Evolutionary conservation across 2,888 invertebrate genomes (phyloP).

Genomic region (Apodemia mormo): DNA sequence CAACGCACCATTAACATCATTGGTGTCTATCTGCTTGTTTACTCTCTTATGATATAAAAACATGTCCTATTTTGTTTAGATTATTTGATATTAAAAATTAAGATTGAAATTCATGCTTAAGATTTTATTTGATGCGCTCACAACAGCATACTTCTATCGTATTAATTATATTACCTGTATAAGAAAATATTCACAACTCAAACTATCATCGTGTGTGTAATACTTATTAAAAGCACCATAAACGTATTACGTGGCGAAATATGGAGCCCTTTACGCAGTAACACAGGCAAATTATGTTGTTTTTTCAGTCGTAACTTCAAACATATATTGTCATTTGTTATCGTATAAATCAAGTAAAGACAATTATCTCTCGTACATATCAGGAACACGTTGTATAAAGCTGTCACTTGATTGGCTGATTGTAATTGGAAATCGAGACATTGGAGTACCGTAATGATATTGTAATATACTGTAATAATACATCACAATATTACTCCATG

Average conservation of each 20-base stretch:
- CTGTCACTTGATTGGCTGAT: slow-evolving; percentile 33
- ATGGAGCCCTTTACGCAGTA: neutral
- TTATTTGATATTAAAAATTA: too few species aligned
- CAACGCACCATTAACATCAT: too few species aligned
- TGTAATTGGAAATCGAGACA: slow-evolving; percentile 42
- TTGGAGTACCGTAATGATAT: slow-evolving; percentile 46
- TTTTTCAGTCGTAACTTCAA: slow-evolving; percentile 2
- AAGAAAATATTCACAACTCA: too few species aligned
- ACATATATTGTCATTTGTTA: slow-evolving; percentile 7
- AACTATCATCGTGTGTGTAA: too few species aligned
- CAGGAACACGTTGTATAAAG: slow-evolving; percentile 37
- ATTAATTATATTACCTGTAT: too few species aligned
- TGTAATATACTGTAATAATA: slow-evolving; percentile 47
- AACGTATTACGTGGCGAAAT: neutral
- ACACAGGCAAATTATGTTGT: neutral
- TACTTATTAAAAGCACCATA: neutral
- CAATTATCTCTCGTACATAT: slow-evolving; percentile 20
- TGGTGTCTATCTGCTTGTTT: too few species aligned
- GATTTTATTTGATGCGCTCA: too few species aligned
- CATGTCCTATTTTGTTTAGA: too few species aligned
- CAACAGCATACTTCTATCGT: too few species aligned
- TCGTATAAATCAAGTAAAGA: slow-evolving; percentile 18
- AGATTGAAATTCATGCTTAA: too few species aligned
- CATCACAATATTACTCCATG: slow-evolving; percentile 31
- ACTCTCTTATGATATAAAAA: too few species aligned